phyloP scores from a whole-genome alignment of 1,140 invertebrate species.

The Nephila pilipes region DNA sequence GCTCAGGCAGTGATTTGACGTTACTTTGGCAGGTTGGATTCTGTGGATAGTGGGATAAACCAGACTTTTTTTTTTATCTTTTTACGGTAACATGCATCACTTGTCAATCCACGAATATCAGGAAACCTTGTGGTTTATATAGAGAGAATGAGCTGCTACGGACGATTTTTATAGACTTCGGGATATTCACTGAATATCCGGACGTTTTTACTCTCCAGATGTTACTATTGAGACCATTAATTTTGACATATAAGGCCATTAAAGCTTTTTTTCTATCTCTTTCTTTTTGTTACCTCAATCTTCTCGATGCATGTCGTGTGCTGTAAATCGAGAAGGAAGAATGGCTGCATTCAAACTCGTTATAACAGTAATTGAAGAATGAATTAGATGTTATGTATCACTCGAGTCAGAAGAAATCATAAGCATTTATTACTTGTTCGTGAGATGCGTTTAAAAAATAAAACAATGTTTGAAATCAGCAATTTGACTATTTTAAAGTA shows the following conservation, averaged over 20 bases:
- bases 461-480: background rate
- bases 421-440: background rate
- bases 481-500: background rate
- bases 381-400: background rate
- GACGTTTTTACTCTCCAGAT: background rate
- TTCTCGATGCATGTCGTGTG: background rate
- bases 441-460: background rate
- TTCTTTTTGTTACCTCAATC: constrained; percentile 6
- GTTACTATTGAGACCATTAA: constrained; percentile 44
- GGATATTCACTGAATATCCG: background rate
- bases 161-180: constrained; percentile 26
- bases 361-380: background rate
- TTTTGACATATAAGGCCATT: constrained; percentile 52
- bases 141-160: background rate
- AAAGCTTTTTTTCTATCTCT: constrained; percentile 2
- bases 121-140: background rate
- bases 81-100: constrained; percentile 3
- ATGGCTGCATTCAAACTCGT: background rate
- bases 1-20: constrained; percentile 17
- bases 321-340: constrained; percentile 1
- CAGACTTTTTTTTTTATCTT: background rate
- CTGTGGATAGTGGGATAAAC: constrained; percentile 43
- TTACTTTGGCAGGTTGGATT: constrained; percentile 31
- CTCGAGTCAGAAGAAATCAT: background rate
- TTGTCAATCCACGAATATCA: constrained; percentile 41